A percentile compares a stretch with the other conserved stretches of the same genome.
Evolutionary conservation across 2,797 vertebrate genomes (phyloP).

Genomic region (Sciurus vulgaris): DNA sequence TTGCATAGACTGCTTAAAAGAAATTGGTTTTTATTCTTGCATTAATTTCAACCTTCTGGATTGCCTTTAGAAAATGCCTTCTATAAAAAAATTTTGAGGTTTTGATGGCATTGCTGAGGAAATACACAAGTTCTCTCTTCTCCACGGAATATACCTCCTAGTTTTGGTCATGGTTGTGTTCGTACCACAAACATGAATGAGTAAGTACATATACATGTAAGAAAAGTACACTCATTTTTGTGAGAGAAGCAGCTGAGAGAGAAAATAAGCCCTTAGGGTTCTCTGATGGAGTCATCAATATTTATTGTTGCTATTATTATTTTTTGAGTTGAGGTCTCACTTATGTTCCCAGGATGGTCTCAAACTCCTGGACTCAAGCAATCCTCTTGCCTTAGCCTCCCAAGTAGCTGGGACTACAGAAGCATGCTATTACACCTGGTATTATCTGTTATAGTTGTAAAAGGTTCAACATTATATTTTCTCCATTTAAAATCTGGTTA

Average conservation of each 20-base stretch:
- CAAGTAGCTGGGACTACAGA: background rate
- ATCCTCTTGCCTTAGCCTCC: background rate
- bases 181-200: background rate
- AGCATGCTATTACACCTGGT: too few relatives aligned
- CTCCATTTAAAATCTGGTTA: conserved; percentile 55
- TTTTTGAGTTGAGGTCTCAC: background rate
- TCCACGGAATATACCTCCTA: background rate
- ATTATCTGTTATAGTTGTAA: conserved; percentile 22
- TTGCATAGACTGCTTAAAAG: conserved; percentile 48
- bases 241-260: background rate
- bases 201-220: background rate
- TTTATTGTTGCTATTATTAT: background rate
- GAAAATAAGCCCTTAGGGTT: background rate
- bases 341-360: background rate
- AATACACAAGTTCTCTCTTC: conserved; percentile 29
- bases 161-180: conserved; percentile 42
- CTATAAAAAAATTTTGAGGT: conserved; percentile 18
- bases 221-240: background rate
- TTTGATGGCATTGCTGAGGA: conserved; percentile 23
- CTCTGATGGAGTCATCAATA: background rate
- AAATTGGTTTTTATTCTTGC: conserved; percentile 29
- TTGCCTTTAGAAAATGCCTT: conserved; percentile 63
- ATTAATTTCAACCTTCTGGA: background rate
- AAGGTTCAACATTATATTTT: background rate
- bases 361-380: background rate